A percentile compares a stretch with the other conserved stretches of the same genome.
phyloP scores from a whole-genome alignment of 2,113 vertebrate genomes.

The Tachuris rubrigastra region DNA sequence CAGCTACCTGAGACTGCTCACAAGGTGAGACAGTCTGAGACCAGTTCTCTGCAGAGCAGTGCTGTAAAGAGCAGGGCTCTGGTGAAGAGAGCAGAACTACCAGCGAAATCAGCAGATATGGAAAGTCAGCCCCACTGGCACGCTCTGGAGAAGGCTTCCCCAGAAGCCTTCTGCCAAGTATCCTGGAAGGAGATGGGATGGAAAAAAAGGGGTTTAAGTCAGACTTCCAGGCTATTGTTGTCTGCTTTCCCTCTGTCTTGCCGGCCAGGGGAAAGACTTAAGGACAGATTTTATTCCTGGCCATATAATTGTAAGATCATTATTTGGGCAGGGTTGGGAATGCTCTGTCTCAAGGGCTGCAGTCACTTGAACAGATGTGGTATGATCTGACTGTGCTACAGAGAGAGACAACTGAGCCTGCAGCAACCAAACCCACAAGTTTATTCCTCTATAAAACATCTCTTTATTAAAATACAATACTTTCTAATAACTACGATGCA shows the following conservation, averaged over 20 bases:
- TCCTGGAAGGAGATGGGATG: background rate
- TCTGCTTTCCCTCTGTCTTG: background rate
- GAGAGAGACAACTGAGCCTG: background rate
- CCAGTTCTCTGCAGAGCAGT: background rate
- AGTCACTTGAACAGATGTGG: background rate
- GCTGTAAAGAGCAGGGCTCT: background rate
- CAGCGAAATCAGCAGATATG: background rate
- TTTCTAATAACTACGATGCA: constrained; percentile 35
- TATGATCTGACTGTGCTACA: background rate
- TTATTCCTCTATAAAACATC: background rate
- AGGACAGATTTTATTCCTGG: background rate
- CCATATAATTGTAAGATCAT: background rate
- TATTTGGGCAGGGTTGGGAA: background rate
- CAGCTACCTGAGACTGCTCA: background rate
- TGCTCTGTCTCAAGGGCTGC: background rate
- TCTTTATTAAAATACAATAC: constrained; percentile 58
- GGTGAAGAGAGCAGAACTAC: background rate
- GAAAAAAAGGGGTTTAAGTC: background rate
- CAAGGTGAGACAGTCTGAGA: background rate
- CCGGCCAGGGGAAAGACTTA: background rate
- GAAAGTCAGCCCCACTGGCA: background rate
- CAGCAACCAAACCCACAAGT: background rate
- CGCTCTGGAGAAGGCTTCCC: background rate
- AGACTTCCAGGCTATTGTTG: background rate
- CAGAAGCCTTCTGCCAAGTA: background rate